Percentiles rank a stretch among this genome's conserved stretches.
phyloP scores from a whole-genome alignment of 2,797 vertebrate genomes.

The Merluccius polli region DNA sequence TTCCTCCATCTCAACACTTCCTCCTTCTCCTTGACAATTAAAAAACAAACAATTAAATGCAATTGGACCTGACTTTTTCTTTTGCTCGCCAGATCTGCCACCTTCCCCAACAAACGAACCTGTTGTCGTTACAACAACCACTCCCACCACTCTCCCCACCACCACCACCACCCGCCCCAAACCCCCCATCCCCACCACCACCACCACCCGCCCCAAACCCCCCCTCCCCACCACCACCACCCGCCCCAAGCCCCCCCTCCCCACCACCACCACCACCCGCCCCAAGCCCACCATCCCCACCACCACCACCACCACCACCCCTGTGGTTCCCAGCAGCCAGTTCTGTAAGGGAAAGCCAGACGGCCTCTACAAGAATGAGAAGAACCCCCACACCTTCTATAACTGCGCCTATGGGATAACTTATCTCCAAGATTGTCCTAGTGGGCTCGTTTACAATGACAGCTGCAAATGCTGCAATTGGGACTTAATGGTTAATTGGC shows the following conservation, averaged over 20 bases:
- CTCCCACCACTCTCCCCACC: background rate
- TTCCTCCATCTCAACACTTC: background rate
- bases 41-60: no score
- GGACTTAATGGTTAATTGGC: constrained; percentile 18
- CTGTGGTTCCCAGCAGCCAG: constrained; percentile 4
- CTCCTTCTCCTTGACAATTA: background rate
- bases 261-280: background rate
- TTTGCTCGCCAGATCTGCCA: constrained; percentile 26
- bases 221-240: background rate
- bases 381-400: constrained; percentile 42
- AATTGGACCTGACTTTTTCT: background rate
- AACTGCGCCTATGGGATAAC: constrained; percentile 41
- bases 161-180: background rate
- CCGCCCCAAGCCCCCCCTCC: background rate
- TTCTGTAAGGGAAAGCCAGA: constrained; percentile 50
- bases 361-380: constrained; percentile 47
- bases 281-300: background rate
- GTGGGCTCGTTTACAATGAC: constrained; percentile 38
- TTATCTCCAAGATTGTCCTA: constrained; percentile 31
- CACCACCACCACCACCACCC: constrained; percentile 20
- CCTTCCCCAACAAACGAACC: constrained; percentile 12
- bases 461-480: constrained; percentile 62
- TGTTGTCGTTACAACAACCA: background rate
- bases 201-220: no score
- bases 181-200: background rate